Base-by-base conservation (phyloP, 2,113 vertebrate genomes). In the Phaetusa simplex region DNA sequence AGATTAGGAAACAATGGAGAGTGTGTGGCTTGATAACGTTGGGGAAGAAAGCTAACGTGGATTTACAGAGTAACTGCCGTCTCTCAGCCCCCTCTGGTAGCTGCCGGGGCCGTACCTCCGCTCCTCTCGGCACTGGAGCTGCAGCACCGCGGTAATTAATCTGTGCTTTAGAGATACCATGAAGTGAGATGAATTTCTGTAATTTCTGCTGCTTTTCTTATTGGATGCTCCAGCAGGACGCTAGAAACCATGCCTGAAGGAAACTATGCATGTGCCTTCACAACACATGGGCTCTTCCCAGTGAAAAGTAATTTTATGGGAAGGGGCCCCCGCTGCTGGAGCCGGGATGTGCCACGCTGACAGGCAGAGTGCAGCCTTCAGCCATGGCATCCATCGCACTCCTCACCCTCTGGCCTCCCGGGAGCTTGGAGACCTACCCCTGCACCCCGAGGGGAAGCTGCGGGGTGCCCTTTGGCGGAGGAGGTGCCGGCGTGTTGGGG, bases 381-480 rank as follows among this genome's bases (percentile, higher is more conserved):
- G 20, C 76, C 34, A 0, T 9, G 10, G 14, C 76, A 59, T 18
- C 52, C 52, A 2, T 16, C 5, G 9, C 14, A 1, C 36, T 53
- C 3, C 1, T 36, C 14, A 0, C 29, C 23, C 10, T 50, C 53
- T 8, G 10, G 27, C 21, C 67, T 69, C 45, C 45, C 0, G 1
- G 10, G 32, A 38, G 40, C 1, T 15, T 58, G 36, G 76, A 27
- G 34, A 34, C 27, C 23, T 24, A 4, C 32, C 18, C 22, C 15
- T 43, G 42, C 49, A 12, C 56, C 38, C 53, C 1, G 0, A 34
- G 66, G 56, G 36, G 42, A 40, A n/a, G 45, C 50, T 34, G 24
- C 6, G 1, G 65, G 30, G 12, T 64, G 42, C 13, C 29, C 84
- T 58, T 23, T 19, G 56, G 67, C 34, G 2, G 66, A 43, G 59